phyloP scores from a whole-genome alignment of 2,888 invertebrate species.

The Hoplodrina ambigua region DNA sequence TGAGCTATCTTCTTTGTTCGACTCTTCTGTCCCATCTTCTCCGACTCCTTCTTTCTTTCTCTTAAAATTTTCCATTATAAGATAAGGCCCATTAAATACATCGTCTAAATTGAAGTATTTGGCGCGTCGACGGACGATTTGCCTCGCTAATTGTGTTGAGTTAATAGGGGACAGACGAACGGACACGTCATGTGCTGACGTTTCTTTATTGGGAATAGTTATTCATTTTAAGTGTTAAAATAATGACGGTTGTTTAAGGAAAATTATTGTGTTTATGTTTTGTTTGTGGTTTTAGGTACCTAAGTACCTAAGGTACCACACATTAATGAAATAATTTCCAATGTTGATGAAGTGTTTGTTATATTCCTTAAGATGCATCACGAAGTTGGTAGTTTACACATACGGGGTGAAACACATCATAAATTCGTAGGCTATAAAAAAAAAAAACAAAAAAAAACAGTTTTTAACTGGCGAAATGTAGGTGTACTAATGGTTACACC shows the following conservation, averaged over 20 bases:
- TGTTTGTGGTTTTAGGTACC: not conserved
- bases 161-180: slow-evolving; percentile 52
- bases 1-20: not conserved
- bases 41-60: not conserved
- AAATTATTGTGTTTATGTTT: slow-evolving; percentile 24
- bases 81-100: slow-evolving; percentile 9
- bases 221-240: slow-evolving; percentile 33
- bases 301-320: not conserved
- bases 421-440: too few species aligned
- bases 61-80: not conserved
- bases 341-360: too few species aligned
- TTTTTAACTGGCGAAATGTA: too few species aligned
- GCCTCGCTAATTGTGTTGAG: slow-evolving; percentile 65
- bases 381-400: too few species aligned
- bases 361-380: too few species aligned
- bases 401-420: too few species aligned
- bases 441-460: too few species aligned
- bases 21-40: not conserved
- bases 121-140: slow-evolving; percentile 57
- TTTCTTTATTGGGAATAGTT: slow-evolving; percentile 36
- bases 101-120: slow-evolving; percentile 50
- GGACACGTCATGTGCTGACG: slow-evolving; percentile 45
- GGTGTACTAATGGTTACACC: too few species aligned
- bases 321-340: not conserved
- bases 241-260: slow-evolving; percentile 24